Evolutionary conservation across 2,113 vertebrate genomes (phyloP).

Genomic region (Vombatus ursinus): DNA sequence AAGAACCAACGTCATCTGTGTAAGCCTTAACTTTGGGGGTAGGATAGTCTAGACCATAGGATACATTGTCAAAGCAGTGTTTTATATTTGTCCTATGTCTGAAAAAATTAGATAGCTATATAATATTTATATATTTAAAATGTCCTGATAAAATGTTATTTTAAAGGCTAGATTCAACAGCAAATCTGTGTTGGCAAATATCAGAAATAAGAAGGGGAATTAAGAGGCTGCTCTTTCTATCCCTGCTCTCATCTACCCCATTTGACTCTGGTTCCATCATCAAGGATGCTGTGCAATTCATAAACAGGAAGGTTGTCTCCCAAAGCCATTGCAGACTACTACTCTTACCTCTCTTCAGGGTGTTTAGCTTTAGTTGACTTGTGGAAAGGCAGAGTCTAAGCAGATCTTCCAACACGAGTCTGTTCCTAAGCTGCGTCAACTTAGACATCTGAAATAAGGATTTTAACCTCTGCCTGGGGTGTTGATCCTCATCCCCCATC

Average conservation of each 20-base stretch:
- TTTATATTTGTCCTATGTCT: not conserved
- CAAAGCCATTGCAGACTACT: not conserved
- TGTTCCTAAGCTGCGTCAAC: not conserved
- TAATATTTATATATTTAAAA: no score
- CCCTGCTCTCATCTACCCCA: not conserved
- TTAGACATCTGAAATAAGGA: slow-evolving; percentile 33
- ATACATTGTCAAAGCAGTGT: not conserved
- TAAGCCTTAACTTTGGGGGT: not conserved
- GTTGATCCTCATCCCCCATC: slow-evolving; percentile 6
- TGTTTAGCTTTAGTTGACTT: not conserved
- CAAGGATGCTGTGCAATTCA: not conserved
- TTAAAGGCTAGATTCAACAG: not conserved
- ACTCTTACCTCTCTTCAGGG: not conserved
- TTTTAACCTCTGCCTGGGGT: slow-evolving; percentile 13
- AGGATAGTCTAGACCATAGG: not conserved
- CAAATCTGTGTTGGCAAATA: not conserved
- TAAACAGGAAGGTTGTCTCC: not conserved
- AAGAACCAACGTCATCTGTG: not conserved
- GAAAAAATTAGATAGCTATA: not conserved
- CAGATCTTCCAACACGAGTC: not conserved
- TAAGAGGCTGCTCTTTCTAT: not conserved
- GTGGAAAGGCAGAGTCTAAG: not conserved
- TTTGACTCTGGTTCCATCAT: not conserved
- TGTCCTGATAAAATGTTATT: not conserved
- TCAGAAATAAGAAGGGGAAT: not conserved